Evolutionary conservation across 2,888 invertebrate genomes (phyloP).

Genomic region (Drosophila sordidapex): DNA sequence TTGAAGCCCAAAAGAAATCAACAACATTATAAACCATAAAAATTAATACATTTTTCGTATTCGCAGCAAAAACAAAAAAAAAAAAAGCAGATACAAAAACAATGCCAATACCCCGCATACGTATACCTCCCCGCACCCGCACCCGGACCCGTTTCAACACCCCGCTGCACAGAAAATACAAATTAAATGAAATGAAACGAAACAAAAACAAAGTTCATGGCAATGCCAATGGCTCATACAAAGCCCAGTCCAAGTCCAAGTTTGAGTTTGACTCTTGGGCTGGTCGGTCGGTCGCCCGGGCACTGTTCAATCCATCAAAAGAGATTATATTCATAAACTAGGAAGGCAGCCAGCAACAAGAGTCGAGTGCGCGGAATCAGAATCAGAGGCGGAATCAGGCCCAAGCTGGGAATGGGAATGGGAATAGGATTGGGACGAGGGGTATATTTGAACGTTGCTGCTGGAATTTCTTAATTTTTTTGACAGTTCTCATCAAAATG

Average conservation of each 20-base stretch:
- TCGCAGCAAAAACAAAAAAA: constrained; percentile 52
- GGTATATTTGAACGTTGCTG: constrained; percentile 27
- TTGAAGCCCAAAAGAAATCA: constrained; percentile 58
- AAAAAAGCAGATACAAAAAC: constrained; percentile 51
- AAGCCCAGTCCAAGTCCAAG: constrained; percentile 40
- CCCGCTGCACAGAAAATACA: constrained; percentile 31
- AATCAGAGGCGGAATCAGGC: constrained; percentile 4
- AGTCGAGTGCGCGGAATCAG: constrained; percentile 6
- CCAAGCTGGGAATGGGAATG: constrained; percentile 6
- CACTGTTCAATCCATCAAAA: constrained; percentile 78
- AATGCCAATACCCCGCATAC: constrained; percentile 29
- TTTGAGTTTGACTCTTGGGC: constrained; percentile 15
- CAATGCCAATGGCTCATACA: constrained; percentile 53
- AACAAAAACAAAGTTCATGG: constrained; percentile 67
- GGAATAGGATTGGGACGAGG: constrained; percentile 12
- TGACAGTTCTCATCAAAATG: constrained; percentile 80
- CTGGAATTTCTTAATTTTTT: constrained; percentile 74
- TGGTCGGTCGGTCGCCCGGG: constrained; percentile 25
- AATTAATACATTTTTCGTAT: constrained; percentile 74
- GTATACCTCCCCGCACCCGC: not conserved
- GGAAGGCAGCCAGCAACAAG: constrained; percentile 46
- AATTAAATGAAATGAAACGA: constrained; percentile 59
- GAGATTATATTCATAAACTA: constrained; percentile 79
- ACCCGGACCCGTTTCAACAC: not conserved
- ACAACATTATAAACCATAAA: constrained; percentile 71